These are phyloP conservation scores for Gibbula magus DNA, from an alignment of 2,888 invertebrate species.

Conservation along the genomic window DNA sequence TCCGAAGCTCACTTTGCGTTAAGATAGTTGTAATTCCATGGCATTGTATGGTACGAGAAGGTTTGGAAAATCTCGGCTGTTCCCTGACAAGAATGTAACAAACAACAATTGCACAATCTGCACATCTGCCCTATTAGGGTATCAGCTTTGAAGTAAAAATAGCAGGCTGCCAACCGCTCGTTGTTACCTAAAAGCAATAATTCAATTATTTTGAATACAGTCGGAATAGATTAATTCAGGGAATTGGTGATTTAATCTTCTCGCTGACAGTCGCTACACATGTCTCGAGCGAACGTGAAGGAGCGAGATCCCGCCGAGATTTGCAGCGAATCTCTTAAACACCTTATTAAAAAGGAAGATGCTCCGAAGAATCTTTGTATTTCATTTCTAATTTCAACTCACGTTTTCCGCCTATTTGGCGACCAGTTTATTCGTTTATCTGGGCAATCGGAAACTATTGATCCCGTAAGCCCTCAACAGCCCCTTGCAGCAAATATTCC, in stretches of 20 bases:
- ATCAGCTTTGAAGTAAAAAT: no score
- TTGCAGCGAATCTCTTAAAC: neutral
- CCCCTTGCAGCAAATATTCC: neutral
- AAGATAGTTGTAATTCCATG: no score
- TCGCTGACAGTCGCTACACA: neutral
- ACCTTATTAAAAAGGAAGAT: neutral
- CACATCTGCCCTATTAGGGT: no score
- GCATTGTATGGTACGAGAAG: no score
- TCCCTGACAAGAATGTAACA: no score
- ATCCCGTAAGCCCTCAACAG: neutral
- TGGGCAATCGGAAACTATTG: neutral
- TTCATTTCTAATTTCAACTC: neutral
- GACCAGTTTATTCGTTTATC: neutral
- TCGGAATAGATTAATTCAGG: neutral
- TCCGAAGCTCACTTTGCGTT: no score
- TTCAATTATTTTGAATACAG: neutral
- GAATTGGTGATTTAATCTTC: neutral
- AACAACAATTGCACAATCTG: no score
- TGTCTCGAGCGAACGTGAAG: no score
- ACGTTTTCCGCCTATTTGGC: constrained; percentile 1
- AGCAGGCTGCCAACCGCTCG: no score
- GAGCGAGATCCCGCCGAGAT: neutral
- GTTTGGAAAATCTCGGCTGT: no score
- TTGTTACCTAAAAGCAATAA: neutral
- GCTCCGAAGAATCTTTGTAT: neutral